phyloP scores from a whole-genome alignment of 2,113 vertebrate genomes.

The Myiozetetes cayanensis region DNA sequence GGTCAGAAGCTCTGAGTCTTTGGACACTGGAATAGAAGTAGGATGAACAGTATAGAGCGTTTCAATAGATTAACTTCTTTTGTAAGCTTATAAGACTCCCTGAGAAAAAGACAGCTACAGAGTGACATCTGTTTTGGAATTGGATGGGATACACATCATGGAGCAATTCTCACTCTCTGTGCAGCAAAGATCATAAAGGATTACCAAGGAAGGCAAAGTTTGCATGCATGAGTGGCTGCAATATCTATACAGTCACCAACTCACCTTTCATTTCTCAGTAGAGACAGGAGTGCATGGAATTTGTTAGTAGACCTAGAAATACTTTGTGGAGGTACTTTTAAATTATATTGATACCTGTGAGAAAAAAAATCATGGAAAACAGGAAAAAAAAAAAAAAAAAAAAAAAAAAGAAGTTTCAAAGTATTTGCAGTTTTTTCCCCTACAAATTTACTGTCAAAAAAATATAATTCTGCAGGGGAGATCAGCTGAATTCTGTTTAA shows the following conservation, averaged over 20 bases:
- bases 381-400: neutral
- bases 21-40: neutral
- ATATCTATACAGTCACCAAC: neutral
- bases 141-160: neutral
- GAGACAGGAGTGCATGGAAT: neutral
- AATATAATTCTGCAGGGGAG: neutral
- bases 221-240: neutral
- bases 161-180: neutral
- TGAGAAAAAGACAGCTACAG: neutral
- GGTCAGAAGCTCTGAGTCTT: neutral
- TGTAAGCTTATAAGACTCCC: neutral
- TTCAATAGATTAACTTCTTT: neutral
- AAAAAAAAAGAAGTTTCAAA: neutral
- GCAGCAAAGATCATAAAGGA: neutral
- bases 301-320: neutral
- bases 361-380: neutral
- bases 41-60: neutral
- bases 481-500: neutral
- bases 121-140: neutral
- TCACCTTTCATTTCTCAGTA: neutral
- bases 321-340: neutral
- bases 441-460: neutral
- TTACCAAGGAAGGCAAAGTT: neutral
- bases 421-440: fast-evolving
- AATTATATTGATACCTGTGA: neutral